A percentile compares a stretch with the other conserved stretches of the same genome.
These are phyloP conservation scores for Strigamia crassipes DNA, from an alignment of 2,888 invertebrate species.

Conservation along the genomic window DNA sequence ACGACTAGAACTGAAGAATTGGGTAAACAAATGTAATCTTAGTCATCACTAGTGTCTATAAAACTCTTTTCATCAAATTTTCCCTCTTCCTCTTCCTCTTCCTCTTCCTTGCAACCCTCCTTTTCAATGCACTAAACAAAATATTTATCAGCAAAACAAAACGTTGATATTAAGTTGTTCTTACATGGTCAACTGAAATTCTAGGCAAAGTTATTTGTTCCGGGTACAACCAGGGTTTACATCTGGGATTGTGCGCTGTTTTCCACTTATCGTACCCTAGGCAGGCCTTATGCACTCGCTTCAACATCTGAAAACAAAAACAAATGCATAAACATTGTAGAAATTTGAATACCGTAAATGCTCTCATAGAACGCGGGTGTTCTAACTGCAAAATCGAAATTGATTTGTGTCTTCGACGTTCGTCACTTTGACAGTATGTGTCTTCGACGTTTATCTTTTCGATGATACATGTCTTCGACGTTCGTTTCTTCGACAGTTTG, in stretches of 20 bases:
- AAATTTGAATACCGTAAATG: too few relatives aligned
- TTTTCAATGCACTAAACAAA: slow-evolving; percentile 10
- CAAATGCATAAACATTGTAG: too few relatives aligned
- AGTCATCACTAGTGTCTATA: not conserved
- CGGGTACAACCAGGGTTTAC: slow-evolving; percentile 86
- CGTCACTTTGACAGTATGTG: too few relatives aligned
- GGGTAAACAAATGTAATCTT: not conserved
- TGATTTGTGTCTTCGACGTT: too few relatives aligned
- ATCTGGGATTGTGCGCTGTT: slow-evolving; percentile 71
- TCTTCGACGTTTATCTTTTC: too few relatives aligned
- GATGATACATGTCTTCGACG: too few relatives aligned
- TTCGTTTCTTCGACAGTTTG: too few relatives aligned
- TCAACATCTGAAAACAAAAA: slow-evolving; percentile 72
- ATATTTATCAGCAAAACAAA: not conserved
- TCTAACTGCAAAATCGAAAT: too few relatives aligned
- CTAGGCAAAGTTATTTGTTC: slow-evolving; percentile 78
- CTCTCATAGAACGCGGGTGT: too few relatives aligned
- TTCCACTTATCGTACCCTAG: slow-evolving; percentile 84
- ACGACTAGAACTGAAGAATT: not conserved
- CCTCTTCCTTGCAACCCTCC: not conserved
- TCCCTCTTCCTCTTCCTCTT: not conserved
- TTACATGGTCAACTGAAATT: slow-evolving; percentile 72
- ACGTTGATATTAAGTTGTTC: slow-evolving; percentile 55
- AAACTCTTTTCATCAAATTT: not conserved
- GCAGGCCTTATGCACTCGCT: slow-evolving; percentile 79